These are phyloP conservation scores for Apaloderma vittatum DNA, from an alignment of 2,113 vertebrate species.

Conservation along the genomic window DNA sequence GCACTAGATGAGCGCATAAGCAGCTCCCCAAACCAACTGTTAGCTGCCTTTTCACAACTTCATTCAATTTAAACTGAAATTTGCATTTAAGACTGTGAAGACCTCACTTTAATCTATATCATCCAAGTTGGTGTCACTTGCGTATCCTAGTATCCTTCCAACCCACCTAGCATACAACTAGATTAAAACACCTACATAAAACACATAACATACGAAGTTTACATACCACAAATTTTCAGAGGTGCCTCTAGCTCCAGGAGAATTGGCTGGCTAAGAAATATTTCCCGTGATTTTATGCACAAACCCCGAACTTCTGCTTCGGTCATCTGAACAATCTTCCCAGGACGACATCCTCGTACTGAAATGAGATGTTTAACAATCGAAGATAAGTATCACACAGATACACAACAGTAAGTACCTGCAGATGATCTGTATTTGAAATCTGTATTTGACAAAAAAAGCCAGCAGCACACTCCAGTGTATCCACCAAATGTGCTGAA, in stretches of 20 bases:
- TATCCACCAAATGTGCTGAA: neutral
- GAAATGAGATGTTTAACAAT: slow-evolving; percentile 23
- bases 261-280: slow-evolving; percentile 97
- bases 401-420: neutral
- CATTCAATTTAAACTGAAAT: neutral
- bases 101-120: neutral
- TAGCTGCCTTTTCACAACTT: neutral
- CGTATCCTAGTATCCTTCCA: neutral
- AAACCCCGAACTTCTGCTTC: slow-evolving; percentile 95
- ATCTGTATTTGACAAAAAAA: neutral
- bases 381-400: neutral
- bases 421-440: neutral
- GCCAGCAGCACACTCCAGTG: neutral
- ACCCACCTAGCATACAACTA: neutral
- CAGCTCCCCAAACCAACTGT: neutral
- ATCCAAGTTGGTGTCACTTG: neutral
- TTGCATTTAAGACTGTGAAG: neutral
- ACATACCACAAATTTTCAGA: slow-evolving; percentile 93
- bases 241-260: slow-evolving; percentile 94
- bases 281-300: slow-evolving; percentile 96
- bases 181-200: neutral
- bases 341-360: slow-evolving; percentile 96
- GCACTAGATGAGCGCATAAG: neutral
- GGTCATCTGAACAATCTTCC: slow-evolving; percentile 95
- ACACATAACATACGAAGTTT: neutral